These are phyloP conservation scores for Caenorhabditis brenneri DNA, from an alignment of 1,140 invertebrate species.

Conservation along the genomic window DNA sequence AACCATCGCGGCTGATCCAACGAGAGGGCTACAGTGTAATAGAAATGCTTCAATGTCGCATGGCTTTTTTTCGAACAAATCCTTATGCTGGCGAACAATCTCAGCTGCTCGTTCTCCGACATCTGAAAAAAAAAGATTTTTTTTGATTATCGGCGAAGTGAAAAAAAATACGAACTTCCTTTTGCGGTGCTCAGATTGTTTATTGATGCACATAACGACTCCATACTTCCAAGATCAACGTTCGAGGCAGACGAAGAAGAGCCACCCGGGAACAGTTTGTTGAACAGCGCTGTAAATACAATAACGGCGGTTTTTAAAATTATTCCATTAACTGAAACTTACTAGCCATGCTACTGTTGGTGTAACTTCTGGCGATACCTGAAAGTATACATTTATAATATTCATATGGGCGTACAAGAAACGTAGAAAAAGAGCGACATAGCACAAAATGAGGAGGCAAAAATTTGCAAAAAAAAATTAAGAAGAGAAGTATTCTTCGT, in stretches of 20 bases:
- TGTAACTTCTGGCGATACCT: neutral
- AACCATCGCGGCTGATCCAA: neutral
- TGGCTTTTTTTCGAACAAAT: constrained; percentile 21
- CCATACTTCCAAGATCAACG: neutral
- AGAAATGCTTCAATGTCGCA: constrained; percentile 8
- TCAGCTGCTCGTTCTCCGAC: constrained; percentile 8
- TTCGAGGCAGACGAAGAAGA: neutral
- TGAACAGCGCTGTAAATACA: neutral
- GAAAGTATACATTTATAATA: constrained; percentile 24
- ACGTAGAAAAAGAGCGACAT: neutral
- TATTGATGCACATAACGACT: neutral
- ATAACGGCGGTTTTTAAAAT: neutral
- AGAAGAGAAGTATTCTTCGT: constrained; percentile 27
- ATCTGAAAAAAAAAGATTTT: neutral
- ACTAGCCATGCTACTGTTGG: neutral
- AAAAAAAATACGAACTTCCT: neutral
- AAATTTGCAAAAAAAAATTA: neutral
- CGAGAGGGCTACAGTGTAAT: neutral
- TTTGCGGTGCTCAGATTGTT: neutral
- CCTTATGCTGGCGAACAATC: constrained; percentile 29
- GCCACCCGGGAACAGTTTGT: neutral
- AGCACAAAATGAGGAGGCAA: neutral
- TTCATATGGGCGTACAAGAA: neutral
- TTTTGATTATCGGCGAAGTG: neutral
- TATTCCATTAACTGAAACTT: neutral